Conservation (phyloP, 1,140 invertebrate genomes). For the Lineus longissimus region DNA sequence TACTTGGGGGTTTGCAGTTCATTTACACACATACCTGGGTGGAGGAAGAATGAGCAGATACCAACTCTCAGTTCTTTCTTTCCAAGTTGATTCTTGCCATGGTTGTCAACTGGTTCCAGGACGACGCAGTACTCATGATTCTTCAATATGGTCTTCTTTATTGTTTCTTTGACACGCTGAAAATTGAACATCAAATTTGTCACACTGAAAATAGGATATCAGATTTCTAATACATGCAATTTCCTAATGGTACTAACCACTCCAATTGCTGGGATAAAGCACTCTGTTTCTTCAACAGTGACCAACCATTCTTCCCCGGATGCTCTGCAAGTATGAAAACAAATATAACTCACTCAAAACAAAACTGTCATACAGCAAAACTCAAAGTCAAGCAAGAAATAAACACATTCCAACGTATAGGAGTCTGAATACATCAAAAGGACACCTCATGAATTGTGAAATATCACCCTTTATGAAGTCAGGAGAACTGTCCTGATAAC, state of each 20-base stretch:
- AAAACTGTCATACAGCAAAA: too few species aligned
- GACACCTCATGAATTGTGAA: too few species aligned
- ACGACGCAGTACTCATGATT: constrained; percentile 55
- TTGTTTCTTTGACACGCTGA: constrained; percentile 36
- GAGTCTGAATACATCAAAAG: too few species aligned
- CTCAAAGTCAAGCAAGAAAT: too few species aligned
- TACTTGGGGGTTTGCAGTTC: too few species aligned
- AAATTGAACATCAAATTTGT: not conserved
- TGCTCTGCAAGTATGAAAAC: constrained; percentile 23
- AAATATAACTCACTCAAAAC: too few species aligned
- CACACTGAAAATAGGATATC: not conserved
- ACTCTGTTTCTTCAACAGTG: constrained; percentile 47
- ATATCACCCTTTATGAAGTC: too few species aligned
- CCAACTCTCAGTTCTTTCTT: constrained; percentile 47
- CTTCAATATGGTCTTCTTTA: constrained; percentile 48
- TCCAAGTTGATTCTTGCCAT: constrained; percentile 49
- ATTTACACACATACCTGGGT: constrained; percentile 44
- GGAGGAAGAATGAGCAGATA: constrained; percentile 52
- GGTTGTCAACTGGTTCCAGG: constrained; percentile 45
- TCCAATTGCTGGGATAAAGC: constrained; percentile 55
- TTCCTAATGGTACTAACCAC: constrained; percentile 35
- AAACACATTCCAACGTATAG: too few species aligned
- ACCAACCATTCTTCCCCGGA: constrained; percentile 57
- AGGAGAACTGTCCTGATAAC: too few species aligned
- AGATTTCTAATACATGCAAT: not conserved